These are phyloP conservation scores for Eubucco bourcierii DNA, from an alignment of 2,113 vertebrate genomes.

Conservation along the genomic window DNA sequence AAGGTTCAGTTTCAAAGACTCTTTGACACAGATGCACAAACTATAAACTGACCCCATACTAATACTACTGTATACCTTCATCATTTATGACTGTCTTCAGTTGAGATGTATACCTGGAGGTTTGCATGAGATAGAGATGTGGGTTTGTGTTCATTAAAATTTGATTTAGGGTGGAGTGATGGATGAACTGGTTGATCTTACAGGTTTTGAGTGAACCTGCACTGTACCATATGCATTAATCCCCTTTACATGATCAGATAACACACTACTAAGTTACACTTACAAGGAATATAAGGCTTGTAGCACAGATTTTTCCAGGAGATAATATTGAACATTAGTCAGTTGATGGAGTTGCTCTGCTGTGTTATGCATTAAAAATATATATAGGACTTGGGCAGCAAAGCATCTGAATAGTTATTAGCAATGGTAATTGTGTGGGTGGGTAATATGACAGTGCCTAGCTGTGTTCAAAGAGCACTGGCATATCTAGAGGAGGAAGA, in stretches of 20 bases:
- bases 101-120: background rate
- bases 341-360: background rate
- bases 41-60: background rate
- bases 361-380: background rate
- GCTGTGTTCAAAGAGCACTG: background rate
- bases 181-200: background rate
- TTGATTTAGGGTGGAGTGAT: background rate
- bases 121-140: background rate
- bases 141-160: background rate
- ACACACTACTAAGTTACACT: accelerated
- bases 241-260: background rate
- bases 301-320: background rate
- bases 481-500: background rate
- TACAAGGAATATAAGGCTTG: background rate
- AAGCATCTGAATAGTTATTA: background rate
- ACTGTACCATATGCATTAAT: background rate
- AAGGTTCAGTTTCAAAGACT: background rate
- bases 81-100: background rate
- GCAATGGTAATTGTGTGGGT: background rate
- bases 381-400: background rate
- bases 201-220: background rate
- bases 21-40: background rate
- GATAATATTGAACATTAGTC: background rate
- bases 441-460: background rate
- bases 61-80: background rate